These are phyloP conservation scores for Mnemiopsis leidyi DNA, from an alignment of 37 sponge, comb jelly and placozoan genomes.

Conservation along the genomic window DNA sequence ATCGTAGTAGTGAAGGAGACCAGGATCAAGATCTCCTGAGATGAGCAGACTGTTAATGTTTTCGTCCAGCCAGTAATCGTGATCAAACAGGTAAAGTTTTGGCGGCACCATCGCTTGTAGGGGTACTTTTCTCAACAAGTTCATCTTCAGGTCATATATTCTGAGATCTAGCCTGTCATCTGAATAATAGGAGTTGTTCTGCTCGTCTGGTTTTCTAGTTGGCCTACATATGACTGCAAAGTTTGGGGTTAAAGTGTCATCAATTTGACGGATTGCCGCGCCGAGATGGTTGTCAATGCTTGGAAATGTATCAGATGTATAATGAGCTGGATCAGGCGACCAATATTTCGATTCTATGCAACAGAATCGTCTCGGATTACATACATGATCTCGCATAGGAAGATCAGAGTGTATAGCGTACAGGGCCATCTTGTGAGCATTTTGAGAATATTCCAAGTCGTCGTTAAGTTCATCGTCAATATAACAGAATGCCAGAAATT, in stretches of 20 bases:
- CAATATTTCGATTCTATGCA: neutral
- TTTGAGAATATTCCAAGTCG: neutral
- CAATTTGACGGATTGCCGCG: neutral
- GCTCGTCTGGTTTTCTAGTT: neutral
- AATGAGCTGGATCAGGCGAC: neutral
- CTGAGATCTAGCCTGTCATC: neutral
- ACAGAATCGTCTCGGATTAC: neutral
- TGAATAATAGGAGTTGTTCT: neutral
- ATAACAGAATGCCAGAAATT: neutral
- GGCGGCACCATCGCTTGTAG: neutral
- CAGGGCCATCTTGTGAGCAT: neutral
- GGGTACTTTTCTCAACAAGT: neutral
- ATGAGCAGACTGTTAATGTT: neutral
- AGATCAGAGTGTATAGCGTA: neutral
- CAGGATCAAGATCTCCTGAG: neutral
- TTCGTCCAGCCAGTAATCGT: slow-evolving; percentile 18
- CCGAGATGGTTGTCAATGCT: neutral
- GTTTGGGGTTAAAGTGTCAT: neutral
- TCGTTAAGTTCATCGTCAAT: neutral
- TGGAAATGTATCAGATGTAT: neutral
- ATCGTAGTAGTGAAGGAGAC: neutral
- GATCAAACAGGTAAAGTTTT: neutral
- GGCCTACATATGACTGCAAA: neutral
- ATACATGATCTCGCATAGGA: neutral
- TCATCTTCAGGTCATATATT: neutral